Evolutionary conservation across 2,113 vertebrate genomes (phyloP), one percentile per base, ranked within the genome.

Genomic region (Etia nguti): DNA sequence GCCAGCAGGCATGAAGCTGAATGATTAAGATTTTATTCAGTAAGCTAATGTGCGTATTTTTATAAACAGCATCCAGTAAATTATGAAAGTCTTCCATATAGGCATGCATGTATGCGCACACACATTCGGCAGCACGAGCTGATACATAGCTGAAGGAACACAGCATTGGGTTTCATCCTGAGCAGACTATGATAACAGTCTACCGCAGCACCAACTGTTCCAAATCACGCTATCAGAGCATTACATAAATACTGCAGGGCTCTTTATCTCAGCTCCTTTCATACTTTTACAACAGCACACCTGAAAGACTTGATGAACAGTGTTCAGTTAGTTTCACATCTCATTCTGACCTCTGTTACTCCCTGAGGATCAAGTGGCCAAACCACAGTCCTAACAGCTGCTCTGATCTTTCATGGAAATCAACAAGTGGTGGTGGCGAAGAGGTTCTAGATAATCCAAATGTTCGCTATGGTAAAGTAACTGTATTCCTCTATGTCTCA

Each of bases 391-490:
- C 92, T 56, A 94, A 92, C 94, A 95, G 95, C 95, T 95, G 95
- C 91, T 93, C 88, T 91, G 94, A 94, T 95, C 95, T 93, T 95
- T 95, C 94, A 95, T 89, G 94, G 93, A 95, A 95, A 92, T 94
- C 93, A 95, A 91, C 92, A 91, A 94, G 93, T 55, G 89, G 90
- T 91, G 75, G 89, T 62, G 82, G 88, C 50, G 79, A 86, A 52
- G 84, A 62, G 36, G 75, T 65, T 87, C 55, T 54, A 41, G 70
- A 86, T 83, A 68, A 91, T 90, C 57, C 26, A 56, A 81, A 68
- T 65, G 81, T 57, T 85, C 29, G 43, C 38, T 57, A 48, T 41
- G 75, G 26, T 83, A 73, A 65, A 56, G 55, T 38, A 80, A 85
- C 56, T 55, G 31, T 62, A 83, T 59, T 57, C 50, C 31, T 55